Conservation (phyloP, 2,113 vertebrate genomes). For the Orthonyx spaldingii region DNA sequence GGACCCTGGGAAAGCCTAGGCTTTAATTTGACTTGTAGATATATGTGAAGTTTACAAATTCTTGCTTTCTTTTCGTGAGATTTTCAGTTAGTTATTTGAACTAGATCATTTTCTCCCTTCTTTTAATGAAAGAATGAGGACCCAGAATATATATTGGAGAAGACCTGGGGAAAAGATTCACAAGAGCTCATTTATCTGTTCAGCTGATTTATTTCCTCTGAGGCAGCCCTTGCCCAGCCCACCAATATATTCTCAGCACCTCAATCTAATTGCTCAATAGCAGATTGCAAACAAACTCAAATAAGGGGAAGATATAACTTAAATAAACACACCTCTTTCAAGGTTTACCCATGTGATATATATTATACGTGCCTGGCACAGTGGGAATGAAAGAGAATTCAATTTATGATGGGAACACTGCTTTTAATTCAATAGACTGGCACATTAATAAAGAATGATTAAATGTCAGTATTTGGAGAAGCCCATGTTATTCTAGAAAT, state of each 20-base stretch:
- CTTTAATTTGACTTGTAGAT: not conserved
- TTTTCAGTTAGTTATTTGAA: not conserved
- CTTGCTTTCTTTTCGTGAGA: not conserved
- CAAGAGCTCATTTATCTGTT: not conserved
- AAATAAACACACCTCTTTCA: not conserved
- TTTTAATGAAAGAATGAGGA: not conserved
- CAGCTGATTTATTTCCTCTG: not conserved
- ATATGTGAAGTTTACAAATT: not conserved
- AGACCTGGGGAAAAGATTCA: not conserved
- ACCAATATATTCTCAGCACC: not conserved
- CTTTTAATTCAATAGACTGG: not conserved
- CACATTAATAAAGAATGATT: conserved; percentile 13
- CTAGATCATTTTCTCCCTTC: fast-evolving
- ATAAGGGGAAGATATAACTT: not conserved
- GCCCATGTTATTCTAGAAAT: not conserved
- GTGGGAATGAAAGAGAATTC: not conserved
- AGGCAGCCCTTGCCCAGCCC: not conserved
- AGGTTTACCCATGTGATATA: not conserved
- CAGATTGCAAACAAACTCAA: not conserved
- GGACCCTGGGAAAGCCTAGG: not conserved
- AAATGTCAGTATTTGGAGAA: not conserved
- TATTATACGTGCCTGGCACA: not conserved
- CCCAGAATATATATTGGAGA: not conserved
- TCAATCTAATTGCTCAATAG: not conserved
- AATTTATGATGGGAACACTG: not conserved